These are phyloP conservation scores for Amniataba percoides DNA, from an alignment of 2,797 vertebrate genomes.

Conservation along the genomic window DNA sequence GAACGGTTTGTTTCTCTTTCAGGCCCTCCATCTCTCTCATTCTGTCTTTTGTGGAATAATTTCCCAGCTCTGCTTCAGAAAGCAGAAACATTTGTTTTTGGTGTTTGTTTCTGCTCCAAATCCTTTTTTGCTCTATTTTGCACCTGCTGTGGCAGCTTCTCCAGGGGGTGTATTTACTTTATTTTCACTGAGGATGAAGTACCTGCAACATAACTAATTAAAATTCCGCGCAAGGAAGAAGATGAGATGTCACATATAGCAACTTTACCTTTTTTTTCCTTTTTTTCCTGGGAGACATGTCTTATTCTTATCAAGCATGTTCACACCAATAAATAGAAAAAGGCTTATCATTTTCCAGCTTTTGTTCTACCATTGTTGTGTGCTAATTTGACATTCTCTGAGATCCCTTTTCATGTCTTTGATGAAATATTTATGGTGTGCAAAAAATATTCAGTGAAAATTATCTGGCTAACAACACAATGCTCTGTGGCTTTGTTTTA, in stretches of 20 bases:
- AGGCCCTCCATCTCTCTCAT: slow-evolving; percentile 39
- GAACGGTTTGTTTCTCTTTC: slow-evolving; percentile 58
- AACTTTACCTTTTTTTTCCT: neutral
- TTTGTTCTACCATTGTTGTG: slow-evolving; percentile 47
- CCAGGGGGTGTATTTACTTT: slow-evolving; percentile 45
- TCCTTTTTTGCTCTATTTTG: slow-evolving; percentile 60
- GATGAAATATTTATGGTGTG: slow-evolving; percentile 59
- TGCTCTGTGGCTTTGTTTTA: slow-evolving; percentile 57
- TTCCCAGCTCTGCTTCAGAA: slow-evolving; percentile 50
- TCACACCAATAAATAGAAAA: slow-evolving; percentile 31
- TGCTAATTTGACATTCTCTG: slow-evolving; percentile 56
- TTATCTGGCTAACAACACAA: slow-evolving; percentile 48
- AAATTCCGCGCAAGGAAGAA: slow-evolving; percentile 50
- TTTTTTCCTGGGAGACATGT: neutral
- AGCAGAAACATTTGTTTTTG: slow-evolving; percentile 58
- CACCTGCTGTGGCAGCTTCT: slow-evolving; percentile 36
- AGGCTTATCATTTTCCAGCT: slow-evolving; percentile 43
- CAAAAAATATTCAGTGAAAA: slow-evolving; percentile 42
- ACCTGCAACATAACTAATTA: slow-evolving; percentile 72
- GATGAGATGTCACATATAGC: slow-evolving; percentile 53
- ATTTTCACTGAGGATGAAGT: slow-evolving; percentile 50
- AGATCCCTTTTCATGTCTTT: slow-evolving; percentile 48
- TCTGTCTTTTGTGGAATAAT: slow-evolving; percentile 65
- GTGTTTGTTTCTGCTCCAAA: slow-evolving; percentile 52
- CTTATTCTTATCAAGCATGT: slow-evolving; percentile 25